These are phyloP conservation scores for Microctenopoma steveboyesi DNA, from an alignment of 2,797 vertebrate genomes.

Conservation along the genomic window DNA sequence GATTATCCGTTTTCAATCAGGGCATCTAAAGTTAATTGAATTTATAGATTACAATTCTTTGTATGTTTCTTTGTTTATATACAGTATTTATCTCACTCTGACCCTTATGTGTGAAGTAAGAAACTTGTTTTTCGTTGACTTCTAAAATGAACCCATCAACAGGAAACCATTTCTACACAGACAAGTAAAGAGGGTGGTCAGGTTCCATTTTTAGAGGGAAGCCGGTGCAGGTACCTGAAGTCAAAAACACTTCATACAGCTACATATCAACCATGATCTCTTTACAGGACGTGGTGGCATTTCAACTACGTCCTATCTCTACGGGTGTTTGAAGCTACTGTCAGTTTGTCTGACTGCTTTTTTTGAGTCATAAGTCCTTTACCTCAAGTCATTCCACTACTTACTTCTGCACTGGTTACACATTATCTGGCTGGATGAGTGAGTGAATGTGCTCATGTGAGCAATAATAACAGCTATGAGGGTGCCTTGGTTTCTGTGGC, in stretches of 20 bases:
- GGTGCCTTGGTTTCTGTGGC: slow-evolving; percentile 32
- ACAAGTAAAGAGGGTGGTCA: too few species aligned
- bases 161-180: not conserved
- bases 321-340: not conserved
- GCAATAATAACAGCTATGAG: slow-evolving; percentile 43
- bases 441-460: slow-evolving; percentile 30
- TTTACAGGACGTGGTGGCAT: not conserved
- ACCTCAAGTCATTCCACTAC: slow-evolving; percentile 4
- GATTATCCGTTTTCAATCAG: slow-evolving; percentile 47
- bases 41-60: not conserved
- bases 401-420: slow-evolving; percentile 34
- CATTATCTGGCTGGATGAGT: slow-evolving; percentile 29
- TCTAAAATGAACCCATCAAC: not conserved
- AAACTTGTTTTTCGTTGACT: not conserved
- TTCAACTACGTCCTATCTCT: not conserved
- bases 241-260: not conserved
- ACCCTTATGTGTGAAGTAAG: not conserved
- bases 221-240: not conserved
- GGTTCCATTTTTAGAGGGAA: not conserved
- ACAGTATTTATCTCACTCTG: not conserved
- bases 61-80: not conserved
- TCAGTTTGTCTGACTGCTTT: not conserved
- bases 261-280: not conserved
- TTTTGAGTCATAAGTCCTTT: slow-evolving; percentile 1
- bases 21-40: slow-evolving; percentile 19